These are phyloP conservation scores for Ectemnius continuus DNA, from an alignment of 2,888 invertebrate genomes.

Conservation along the genomic window DNA sequence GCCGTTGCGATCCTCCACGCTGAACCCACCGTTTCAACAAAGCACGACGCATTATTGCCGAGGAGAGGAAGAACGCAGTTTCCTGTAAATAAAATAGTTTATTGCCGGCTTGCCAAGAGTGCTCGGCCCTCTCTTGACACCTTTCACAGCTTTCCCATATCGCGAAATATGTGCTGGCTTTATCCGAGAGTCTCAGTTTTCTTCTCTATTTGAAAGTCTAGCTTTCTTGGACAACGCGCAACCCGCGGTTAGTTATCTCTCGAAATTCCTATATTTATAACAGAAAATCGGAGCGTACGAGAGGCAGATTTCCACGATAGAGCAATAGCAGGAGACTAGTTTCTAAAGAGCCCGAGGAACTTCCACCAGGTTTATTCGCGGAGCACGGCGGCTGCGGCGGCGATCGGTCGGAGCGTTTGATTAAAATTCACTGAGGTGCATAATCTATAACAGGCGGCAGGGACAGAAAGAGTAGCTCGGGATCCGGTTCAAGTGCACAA, in stretches of 20 bases:
- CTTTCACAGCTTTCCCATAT: background rate
- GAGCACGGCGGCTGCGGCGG: background rate
- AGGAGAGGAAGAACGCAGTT: slow-evolving; percentile 18
- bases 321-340: too few relatives aligned
- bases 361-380: background rate
- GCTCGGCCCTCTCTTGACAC: slow-evolving; percentile 3
- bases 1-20: slow-evolving; percentile 8
- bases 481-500: slow-evolving; percentile 22
- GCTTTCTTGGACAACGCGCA: too few relatives aligned
- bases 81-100: slow-evolving; percentile 32
- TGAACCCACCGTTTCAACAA: slow-evolving; percentile 27
- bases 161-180: too few relatives aligned
- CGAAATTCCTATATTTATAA: too few relatives aligned
- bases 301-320: too few relatives aligned
- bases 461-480: background rate
- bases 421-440: slow-evolving; percentile 34
- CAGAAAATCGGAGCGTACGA: too few relatives aligned
- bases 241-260: too few relatives aligned
- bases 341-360: too few relatives aligned
- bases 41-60: slow-evolving; percentile 23
- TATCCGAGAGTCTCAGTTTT: too few relatives aligned
- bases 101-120: slow-evolving; percentile 11
- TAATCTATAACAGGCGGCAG: slow-evolving; percentile 28
- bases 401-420: slow-evolving; percentile 14
- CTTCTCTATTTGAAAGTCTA: too few relatives aligned